These are phyloP conservation scores for Halcyon malimbica DNA, from an alignment of 2,113 vertebrate genomes.

Conservation along the genomic window DNA sequence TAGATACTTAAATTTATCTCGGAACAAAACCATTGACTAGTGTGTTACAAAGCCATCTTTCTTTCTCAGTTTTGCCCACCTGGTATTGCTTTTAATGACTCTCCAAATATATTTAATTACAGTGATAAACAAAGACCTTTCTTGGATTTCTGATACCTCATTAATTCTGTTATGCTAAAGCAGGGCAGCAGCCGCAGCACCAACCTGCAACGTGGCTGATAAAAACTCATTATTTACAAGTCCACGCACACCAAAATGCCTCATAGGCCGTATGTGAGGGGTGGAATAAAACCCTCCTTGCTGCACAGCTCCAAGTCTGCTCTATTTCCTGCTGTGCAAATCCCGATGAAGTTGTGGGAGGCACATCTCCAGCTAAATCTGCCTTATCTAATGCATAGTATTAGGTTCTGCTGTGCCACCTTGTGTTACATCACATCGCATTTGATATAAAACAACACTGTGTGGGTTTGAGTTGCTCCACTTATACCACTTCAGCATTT, in stretches of 20 bases:
- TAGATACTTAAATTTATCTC: background rate
- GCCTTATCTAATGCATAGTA: slow-evolving; percentile 5
- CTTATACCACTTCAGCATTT: slow-evolving; percentile 9
- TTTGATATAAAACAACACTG: slow-evolving; percentile 21
- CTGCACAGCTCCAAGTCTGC: slow-evolving; percentile 21
- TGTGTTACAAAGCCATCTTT: slow-evolving; percentile 7
- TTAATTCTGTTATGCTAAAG: slow-evolving; percentile 33
- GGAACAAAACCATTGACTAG: background rate
- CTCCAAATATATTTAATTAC: slow-evolving; percentile 17
- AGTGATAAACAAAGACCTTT: slow-evolving; percentile 26
- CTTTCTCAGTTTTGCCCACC: background rate
- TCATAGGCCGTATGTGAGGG: background rate
- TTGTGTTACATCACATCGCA: slow-evolving; percentile 71
- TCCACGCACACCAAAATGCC: background rate
- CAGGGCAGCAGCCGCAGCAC: background rate
- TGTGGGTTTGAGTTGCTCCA: background rate
- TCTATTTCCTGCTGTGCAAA: slow-evolving; percentile 21
- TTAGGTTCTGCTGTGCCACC: slow-evolving; percentile 77
- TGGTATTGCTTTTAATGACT: slow-evolving; percentile 4
- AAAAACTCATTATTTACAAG: background rate
- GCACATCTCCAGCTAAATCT: slow-evolving; percentile 51
- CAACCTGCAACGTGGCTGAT: background rate
- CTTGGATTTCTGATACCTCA: slow-evolving; percentile 19
- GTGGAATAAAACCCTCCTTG: background rate
- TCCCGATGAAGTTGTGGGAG: slow-evolving; percentile 12